Evolutionary conservation across 2,113 vertebrate species (phyloP).

Genomic region (Neolamprologus kungweensis): DNA sequence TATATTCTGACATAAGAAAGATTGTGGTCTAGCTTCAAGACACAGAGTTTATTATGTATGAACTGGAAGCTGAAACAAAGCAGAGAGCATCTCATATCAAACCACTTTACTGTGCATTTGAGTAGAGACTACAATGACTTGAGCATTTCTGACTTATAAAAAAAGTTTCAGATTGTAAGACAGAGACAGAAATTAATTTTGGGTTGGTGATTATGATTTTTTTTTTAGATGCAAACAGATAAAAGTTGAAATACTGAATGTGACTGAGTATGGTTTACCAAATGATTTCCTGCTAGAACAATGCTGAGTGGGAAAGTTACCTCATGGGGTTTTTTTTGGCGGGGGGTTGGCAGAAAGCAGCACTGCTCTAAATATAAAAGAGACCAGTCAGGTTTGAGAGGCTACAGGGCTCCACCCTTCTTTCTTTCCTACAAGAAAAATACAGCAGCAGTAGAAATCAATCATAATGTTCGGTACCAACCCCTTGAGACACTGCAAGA

Average conservation of each 20-base stretch:
- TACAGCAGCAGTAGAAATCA: conserved; percentile 61
- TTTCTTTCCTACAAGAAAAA: conserved; percentile 44
- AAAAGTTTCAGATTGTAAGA: neutral
- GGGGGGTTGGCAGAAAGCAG: conserved; percentile 5
- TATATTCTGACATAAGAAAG: conserved; percentile 47
- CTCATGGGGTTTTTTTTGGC: neutral
- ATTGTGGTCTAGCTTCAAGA: conserved; percentile 43
- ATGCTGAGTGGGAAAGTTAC: conserved; percentile 10
- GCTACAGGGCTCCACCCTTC: conserved; percentile 16
- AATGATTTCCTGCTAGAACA: conserved; percentile 9
- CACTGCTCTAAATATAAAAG: conserved; percentile 48
- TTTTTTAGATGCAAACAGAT: neutral
- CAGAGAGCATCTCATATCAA: neutral
- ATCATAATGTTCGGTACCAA: conserved; percentile 58
- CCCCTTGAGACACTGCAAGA: conserved; percentile 56
- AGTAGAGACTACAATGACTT: neutral
- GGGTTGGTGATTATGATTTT: neutral
- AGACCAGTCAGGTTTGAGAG: conserved; percentile 32
- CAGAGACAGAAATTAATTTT: neutral
- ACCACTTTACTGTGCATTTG: conserved; percentile 1
- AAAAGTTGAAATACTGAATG: neutral
- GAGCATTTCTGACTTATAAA: neutral
- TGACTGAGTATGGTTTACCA: conserved; percentile 10
- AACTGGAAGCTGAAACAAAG: conserved; percentile 35
- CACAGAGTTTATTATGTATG: conserved; percentile 34